A percentile compares a stretch with the other conserved stretches of the same genome.
Conservation (phyloP, 2,888 invertebrate species). For the Leptinotarsa juncta region DNA sequence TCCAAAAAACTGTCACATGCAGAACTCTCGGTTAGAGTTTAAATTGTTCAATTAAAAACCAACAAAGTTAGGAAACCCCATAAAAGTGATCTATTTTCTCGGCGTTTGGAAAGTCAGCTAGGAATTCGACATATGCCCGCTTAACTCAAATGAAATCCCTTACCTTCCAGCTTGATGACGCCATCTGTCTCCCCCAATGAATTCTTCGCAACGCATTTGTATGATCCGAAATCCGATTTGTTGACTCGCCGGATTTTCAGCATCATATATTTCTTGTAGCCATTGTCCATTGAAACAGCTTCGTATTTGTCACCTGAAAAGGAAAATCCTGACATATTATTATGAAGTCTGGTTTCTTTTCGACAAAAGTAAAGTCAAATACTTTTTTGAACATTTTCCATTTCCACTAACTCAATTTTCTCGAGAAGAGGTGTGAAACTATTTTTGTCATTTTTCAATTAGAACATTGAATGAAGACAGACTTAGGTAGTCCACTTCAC, state of each 20-base stretch:
- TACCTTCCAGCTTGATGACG: conserved; percentile 89
- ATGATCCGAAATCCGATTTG: conserved; percentile 85
- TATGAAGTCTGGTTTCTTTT: conserved; percentile 15
- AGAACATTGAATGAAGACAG: no score
- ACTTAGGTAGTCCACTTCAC: no score
- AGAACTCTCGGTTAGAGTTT: no score
- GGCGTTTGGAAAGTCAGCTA: not conserved
- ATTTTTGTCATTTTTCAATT: no score
- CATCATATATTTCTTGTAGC: conserved; percentile 92
- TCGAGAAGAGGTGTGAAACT: no score
- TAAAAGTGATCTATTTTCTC: not conserved
- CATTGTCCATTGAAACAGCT: conserved; percentile 83
- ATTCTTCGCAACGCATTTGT: conserved; percentile 92
- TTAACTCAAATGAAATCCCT: conserved; percentile 45
- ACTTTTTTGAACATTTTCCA: no score
- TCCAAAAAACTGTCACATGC: no score
- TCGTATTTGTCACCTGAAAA: conserved; percentile 87
- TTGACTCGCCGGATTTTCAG: conserved; percentile 87
- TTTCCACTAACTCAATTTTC: no score
- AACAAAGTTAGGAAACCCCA: not conserved
- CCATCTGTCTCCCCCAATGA: conserved; percentile 92
- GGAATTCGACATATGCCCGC: not conserved
- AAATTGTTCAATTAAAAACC: not conserved
- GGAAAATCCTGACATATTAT: conserved; percentile 18
- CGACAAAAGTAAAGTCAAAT: not conserved